Percentiles rank a stretch among this genome's conserved stretches.
phyloP scores from a whole-genome alignment of 2,113 vertebrate species.

The Piaya cayana region DNA sequence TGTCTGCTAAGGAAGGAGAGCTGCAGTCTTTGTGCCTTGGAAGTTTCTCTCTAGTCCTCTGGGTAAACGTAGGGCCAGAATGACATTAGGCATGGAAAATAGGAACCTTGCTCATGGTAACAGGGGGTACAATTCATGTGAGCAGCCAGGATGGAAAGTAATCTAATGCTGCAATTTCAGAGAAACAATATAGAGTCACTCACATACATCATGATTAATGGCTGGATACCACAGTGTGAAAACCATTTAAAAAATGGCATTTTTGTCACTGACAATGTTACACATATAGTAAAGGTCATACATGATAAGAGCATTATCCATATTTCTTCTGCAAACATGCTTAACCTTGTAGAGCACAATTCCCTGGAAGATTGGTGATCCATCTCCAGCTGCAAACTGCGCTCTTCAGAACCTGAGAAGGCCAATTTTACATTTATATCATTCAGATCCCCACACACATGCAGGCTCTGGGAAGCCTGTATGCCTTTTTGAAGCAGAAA shows the following conservation, averaged over 20 bases:
- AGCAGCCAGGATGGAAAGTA: background rate
- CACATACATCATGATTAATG: conserved; percentile 66
- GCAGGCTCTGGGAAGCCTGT: background rate
- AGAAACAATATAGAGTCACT: conserved; percentile 48
- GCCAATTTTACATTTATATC: conserved; percentile 57
- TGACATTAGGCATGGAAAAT: conserved; percentile 13
- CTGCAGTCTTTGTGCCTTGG: background rate
- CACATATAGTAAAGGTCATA: conserved; percentile 68
- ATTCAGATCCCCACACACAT: background rate
- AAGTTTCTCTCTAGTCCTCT: conserved; percentile 23
- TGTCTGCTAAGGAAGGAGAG: background rate
- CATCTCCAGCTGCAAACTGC: conserved; percentile 50
- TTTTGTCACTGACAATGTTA: conserved; percentile 72
- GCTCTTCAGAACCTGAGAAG: conserved; percentile 28
- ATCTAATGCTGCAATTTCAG: conserved; percentile 57
- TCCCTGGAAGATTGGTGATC: conserved; percentile 57
- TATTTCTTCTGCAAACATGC: conserved; percentile 73
- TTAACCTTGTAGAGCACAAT: conserved; percentile 68
- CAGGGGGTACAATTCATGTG: conserved; percentile 20
- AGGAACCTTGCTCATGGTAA: conserved; percentile 34
- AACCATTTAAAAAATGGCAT: conserved; percentile 69
- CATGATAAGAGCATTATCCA: conserved; percentile 64
- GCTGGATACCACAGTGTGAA: conserved; percentile 69
- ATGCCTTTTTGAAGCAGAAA: background rate
- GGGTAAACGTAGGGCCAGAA: conserved; percentile 1